These are phyloP conservation scores for Syngnathus typhle DNA, from an alignment of 2,113 vertebrate genomes.

Conservation along the genomic window DNA sequence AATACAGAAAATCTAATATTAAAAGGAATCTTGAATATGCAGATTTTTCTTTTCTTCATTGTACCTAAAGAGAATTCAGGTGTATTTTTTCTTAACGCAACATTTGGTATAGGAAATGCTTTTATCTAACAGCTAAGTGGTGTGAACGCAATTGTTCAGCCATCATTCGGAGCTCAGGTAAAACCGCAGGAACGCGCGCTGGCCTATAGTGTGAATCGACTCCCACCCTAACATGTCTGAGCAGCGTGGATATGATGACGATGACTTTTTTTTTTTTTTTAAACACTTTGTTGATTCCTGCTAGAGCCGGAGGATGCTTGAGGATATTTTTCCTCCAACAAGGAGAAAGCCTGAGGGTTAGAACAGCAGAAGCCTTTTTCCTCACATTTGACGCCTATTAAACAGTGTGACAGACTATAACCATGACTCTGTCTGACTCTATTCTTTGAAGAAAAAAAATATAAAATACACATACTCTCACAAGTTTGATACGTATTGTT, in stretches of 20 bases:
- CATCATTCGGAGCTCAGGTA: conserved; percentile 68
- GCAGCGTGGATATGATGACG: conserved; percentile 23
- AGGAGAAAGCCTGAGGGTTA: conserved; percentile 42
- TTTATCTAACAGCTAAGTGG: conserved; percentile 52
- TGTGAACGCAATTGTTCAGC: conserved; percentile 55
- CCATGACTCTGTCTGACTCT: background rate
- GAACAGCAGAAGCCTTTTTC: conserved; percentile 51
- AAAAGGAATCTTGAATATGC: conserved; percentile 80
- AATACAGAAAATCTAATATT: conserved; percentile 81
- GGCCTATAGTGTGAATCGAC: conserved; percentile 23
- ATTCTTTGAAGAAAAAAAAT: background rate
- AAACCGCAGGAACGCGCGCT: conserved; percentile 55
- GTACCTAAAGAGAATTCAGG: conserved; percentile 71
- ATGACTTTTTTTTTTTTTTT: conserved; percentile 20
- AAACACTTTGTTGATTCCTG: conserved; percentile 38
- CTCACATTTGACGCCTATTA: conserved; percentile 64
- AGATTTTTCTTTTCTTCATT: conserved; percentile 60
- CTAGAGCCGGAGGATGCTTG: conserved; percentile 4
- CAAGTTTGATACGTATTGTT: too few relatives aligned
- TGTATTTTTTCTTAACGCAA: conserved; percentile 69
- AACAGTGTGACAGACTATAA: conserved; percentile 57
- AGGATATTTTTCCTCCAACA: conserved; percentile 33
- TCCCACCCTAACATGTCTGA: conserved; percentile 22
- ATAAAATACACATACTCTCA: background rate
- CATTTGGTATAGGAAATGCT: conserved; percentile 54